These are phyloP conservation scores for Tetrax tetrax DNA, from an alignment of 2,113 vertebrate genomes.

Conservation along the genomic window DNA sequence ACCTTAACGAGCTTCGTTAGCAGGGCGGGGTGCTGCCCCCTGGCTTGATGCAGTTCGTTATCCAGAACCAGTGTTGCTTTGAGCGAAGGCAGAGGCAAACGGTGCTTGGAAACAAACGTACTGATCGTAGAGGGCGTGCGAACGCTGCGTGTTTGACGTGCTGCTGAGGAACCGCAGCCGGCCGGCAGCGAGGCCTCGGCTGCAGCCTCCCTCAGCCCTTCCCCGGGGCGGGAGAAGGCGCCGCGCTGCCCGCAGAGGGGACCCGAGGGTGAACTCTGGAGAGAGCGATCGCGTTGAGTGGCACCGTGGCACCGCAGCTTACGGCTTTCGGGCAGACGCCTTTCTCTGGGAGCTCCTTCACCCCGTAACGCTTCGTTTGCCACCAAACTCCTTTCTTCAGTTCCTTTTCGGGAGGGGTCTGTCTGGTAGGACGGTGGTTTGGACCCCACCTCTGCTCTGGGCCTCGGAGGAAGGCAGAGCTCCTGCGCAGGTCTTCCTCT, in stretches of 20 bases:
- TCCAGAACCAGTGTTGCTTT: neutral
- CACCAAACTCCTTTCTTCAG: neutral
- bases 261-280: neutral
- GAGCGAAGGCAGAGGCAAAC: neutral
- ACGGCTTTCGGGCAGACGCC: neutral
- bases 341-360: neutral
- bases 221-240: fast-evolving
- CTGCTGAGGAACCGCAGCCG: neutral
- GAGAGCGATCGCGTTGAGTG: fast-evolving
- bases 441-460: neutral
- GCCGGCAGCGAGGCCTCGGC: neutral
- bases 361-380: neutral
- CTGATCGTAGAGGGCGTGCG: neutral
- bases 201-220: neutral
- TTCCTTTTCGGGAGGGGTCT: neutral
- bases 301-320: neutral
- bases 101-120: neutral
- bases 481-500: neutral
- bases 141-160: neutral
- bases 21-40: neutral
- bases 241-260: neutral
- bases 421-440: neutral
- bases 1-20: constrained; percentile 83
- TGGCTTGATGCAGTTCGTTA: fast-evolving
- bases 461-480: neutral